Evolutionary conservation across 2,113 vertebrate genomes (phyloP), one percentile per base, ranked within the genome.

Genomic region (Xenus cinereus): DNA sequence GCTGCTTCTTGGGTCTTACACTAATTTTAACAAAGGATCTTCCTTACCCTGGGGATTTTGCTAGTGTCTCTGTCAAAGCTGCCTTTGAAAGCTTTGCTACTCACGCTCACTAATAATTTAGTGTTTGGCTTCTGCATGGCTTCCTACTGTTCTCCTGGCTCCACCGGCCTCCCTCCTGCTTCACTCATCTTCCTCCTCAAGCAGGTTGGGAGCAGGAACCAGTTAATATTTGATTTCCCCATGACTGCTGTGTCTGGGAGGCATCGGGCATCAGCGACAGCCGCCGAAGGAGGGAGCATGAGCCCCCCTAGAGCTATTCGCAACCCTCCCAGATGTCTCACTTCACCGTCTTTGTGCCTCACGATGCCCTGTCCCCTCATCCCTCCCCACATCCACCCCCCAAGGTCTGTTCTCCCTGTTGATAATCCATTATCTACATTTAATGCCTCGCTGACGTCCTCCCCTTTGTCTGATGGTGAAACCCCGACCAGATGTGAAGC

Each of bases 71-170:
- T 90, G 86, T 95, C 90, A 89, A 94, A 96, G 77, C 80, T 33
- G 83, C 86, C 83, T 90, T 78, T 89, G 96, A 96, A 92, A 96
- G 91, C 92, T 86, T 89, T 76, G 83, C 92, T 87, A 45, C 94
- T 87, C 77, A 6, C 11, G 69, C 89, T 96, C 94, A 96, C 95
- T 93, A 96, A 97, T 97, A 97, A 97, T 96, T 97, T 90, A 97
- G 87, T 86, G 89, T 86, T 95, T 96, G 93, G 90, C 88, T 97
- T 96, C 92, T 97, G 87, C 96, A 90, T 94, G 93, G 92, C 92
- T 95, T 97, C 92, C 97, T 90, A 86, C 93, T 81, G 88, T 92
- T 96, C 64, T 96, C 74, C 86, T 87, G 90, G 84, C 92, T 95
- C 63, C 92, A 77, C 68, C 8, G 2, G 39, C 67, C 92, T 94